phyloP scores from a whole-genome alignment of 2,113 vertebrate genomes.

The Alaudala cheleensis region DNA sequence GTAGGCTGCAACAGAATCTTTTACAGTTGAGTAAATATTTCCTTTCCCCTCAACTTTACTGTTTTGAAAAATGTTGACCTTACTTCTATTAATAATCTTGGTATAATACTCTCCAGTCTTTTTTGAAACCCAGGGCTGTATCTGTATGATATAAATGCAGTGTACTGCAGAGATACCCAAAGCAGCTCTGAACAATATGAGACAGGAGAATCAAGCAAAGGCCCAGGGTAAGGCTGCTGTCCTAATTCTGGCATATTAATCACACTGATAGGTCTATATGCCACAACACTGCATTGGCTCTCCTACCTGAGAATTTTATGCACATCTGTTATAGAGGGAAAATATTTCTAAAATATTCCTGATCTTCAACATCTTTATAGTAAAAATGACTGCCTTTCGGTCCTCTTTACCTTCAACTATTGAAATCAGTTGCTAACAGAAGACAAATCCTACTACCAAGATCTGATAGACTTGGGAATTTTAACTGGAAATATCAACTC shows the following conservation, averaged over 20 bases:
- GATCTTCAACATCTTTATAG: background rate
- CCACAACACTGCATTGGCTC: background rate
- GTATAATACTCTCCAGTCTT: background rate
- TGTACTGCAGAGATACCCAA: background rate
- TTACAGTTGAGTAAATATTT: background rate
- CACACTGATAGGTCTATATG: background rate
- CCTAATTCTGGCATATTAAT: conserved; percentile 15
- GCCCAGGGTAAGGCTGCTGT: background rate
- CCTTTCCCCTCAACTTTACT: background rate
- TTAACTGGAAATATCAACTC: background rate
- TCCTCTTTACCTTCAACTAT: background rate
- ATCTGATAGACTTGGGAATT: background rate
- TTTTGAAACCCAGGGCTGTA: background rate
- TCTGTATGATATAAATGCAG: background rate
- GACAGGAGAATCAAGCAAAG: background rate
- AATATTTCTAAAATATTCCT: background rate
- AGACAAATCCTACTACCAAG: background rate
- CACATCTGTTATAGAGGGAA: background rate
- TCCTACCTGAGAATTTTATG: background rate
- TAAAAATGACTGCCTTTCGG: background rate
- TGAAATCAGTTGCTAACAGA: background rate
- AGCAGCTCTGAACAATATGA: background rate
- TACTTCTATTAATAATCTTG: background rate
- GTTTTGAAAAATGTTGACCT: background rate
- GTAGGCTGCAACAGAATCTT: background rate